phyloP scores from a whole-genome alignment of 2,113 vertebrate species.

The Cervus canadensis region DNA sequence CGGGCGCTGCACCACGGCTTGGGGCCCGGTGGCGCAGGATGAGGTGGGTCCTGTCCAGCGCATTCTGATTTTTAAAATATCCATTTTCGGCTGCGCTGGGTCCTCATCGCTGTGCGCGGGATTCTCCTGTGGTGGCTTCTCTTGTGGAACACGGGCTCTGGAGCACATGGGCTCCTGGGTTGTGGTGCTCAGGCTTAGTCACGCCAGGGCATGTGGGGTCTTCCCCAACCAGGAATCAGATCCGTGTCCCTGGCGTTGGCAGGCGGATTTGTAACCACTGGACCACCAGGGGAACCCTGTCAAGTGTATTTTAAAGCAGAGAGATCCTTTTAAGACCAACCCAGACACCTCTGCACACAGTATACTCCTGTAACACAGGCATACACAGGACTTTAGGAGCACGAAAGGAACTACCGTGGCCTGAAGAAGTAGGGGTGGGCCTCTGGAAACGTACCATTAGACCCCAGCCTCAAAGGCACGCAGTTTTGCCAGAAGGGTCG shows the following conservation, averaged over 20 bases:
- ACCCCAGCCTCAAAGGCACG: not conserved
- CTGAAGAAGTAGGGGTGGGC: not conserved
- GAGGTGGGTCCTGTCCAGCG: not conserved
- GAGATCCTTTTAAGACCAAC: not conserved
- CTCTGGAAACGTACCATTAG: not conserved
- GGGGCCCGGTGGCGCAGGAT: not conserved
- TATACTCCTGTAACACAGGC: not conserved
- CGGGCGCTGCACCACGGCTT: not conserved
- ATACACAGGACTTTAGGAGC: not conserved
- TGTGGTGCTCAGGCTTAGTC: not conserved
- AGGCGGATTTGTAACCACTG: not conserved
- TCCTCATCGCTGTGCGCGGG: fast-evolving
- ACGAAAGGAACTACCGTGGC: not conserved
- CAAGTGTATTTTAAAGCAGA: not conserved
- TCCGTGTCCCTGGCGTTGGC: not conserved
- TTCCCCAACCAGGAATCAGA: not conserved
- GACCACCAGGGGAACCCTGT: not conserved
- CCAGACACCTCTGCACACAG: not conserved
- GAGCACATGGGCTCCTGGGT: not conserved
- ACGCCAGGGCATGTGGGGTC: not conserved
- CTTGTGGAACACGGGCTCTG: not conserved
- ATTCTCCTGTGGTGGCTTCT: not conserved
- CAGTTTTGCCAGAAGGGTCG: not conserved
- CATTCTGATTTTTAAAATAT: not conserved
- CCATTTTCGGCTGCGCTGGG: not conserved